Evolutionary conservation across 2,888 invertebrate species (phyloP).

Genomic region (Synergus laeviventris): DNA sequence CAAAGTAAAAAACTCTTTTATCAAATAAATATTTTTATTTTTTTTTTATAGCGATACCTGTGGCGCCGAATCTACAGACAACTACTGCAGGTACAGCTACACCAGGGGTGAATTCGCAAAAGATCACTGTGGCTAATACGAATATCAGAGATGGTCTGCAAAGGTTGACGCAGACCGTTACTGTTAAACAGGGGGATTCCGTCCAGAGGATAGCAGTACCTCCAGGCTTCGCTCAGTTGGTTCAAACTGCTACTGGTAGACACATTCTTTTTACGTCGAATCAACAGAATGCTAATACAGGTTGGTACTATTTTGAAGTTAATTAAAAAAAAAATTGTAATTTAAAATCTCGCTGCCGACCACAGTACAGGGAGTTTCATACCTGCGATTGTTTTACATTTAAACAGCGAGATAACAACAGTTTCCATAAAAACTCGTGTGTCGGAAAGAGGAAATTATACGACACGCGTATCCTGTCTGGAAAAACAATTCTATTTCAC

Average conservation of each 20-base stretch:
- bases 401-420: slow-evolving; percentile 68
- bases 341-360: slow-evolving; percentile 66
- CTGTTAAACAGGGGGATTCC: slow-evolving; percentile 73
- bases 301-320: slow-evolving; percentile 53
- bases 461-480: slow-evolving; percentile 72
- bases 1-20: too few species aligned
- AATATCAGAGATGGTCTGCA: slow-evolving; percentile 70
- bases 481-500: slow-evolving; percentile 62
- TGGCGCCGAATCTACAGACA: slow-evolving; percentile 69
- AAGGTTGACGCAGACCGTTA: slow-evolving; percentile 70
- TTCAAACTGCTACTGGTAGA: slow-evolving; percentile 84
- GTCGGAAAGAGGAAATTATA: slow-evolving; percentile 62
- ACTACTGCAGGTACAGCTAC: slow-evolving; percentile 63
- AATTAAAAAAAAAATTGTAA: neutral
- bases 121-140: slow-evolving; percentile 70
- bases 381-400: slow-evolving; percentile 59
- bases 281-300: slow-evolving; percentile 72
- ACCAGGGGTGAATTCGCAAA: slow-evolving; percentile 72
- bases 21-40: neutral
- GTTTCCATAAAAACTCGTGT: slow-evolving; percentile 73
- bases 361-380: slow-evolving; percentile 56
- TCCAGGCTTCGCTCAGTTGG: slow-evolving; percentile 80
- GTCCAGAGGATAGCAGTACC: slow-evolving; percentile 73
- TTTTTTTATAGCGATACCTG: slow-evolving; percentile 75
- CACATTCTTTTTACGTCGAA: slow-evolving; percentile 82